phyloP scores from a whole-genome alignment of 2,113 vertebrate genomes.

The Melanocharis versteri region DNA sequence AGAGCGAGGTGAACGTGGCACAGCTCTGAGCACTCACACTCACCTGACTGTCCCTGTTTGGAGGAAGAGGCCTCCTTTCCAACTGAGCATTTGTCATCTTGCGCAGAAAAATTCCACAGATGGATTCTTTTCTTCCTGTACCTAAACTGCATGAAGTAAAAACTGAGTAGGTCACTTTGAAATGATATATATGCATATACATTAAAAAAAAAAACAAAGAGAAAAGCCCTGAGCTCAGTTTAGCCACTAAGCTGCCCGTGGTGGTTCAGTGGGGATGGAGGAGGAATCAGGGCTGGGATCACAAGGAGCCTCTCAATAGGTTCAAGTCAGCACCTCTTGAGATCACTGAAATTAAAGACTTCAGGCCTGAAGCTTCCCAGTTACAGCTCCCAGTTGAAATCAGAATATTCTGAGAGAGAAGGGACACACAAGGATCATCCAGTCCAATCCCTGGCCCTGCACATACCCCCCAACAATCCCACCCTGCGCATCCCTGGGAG shows the following conservation, averaged over 20 bases:
- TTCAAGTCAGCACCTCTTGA: background rate
- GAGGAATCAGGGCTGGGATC: background rate
- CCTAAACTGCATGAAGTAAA: background rate
- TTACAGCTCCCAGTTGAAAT: background rate
- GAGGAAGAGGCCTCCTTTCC: background rate
- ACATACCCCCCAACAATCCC: background rate
- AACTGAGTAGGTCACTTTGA: background rate
- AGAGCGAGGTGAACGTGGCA: fast-evolving
- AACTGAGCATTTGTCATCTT: background rate
- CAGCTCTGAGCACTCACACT: background rate
- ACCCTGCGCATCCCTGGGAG: background rate
- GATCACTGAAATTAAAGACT: background rate
- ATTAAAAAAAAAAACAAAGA: background rate
- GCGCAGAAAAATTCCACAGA: background rate
- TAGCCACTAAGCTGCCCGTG: background rate
- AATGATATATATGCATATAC: background rate
- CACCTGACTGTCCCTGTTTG: background rate
- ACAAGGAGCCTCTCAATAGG: background rate
- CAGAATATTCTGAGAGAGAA: background rate
- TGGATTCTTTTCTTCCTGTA: background rate
- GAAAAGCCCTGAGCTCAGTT: background rate
- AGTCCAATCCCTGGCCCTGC: fast-evolving
- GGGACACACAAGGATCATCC: fast-evolving
- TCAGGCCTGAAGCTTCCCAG: background rate
- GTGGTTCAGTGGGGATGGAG: background rate